Evolutionary conservation across 1,140 invertebrate species (phyloP), one percentile per base, ranked within the genome.

Genomic region (Drosophila equinoxialis): DNA sequence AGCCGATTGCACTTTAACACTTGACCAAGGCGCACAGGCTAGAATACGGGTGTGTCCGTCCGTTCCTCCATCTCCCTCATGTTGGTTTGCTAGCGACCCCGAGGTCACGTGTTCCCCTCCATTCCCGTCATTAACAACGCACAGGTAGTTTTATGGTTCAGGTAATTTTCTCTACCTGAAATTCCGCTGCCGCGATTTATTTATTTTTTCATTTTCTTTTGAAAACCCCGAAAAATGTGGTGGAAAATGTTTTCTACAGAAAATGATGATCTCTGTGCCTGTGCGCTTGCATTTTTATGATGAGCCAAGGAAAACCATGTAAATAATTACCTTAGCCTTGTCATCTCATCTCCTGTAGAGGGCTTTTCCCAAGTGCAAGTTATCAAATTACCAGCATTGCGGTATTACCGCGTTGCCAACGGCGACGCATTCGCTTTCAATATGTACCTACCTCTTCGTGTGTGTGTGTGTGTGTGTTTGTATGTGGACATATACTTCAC

Each of bases 1-100:
- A 80, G 73, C 77, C 84, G 76, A 87, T 89, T 87, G 83, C 83
- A 83, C 77, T 89, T 87, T 87, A 84, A 89, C 83, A 87, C 83
- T 87, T 89, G 83, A 80, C 84, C 83, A 30, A 0, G 30, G 30
- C 30, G 6, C 30, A 30, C 30, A 83, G 83, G 48, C 58, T 64
- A 68, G 63, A 76, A 59, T 30, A 65, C 67, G 74, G 68, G 74
- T 77, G 67, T 77, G 75, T 17, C 8, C 17, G 30, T 30, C 58
- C 37, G 10, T 11, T 5, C 35, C 73, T 55, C 42, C 41, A 42
- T 73, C 74, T 74, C 30, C 64, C 66, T 74, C 30, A 30, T 0
- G 6, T 30, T 30, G 30, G 71, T 68, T 37, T 57, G 41, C 41
- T 68, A 68, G 42, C 20, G 59, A 68, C 26, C 74, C 65, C 64